Evolutionary conservation across 2,113 vertebrate genomes (phyloP), one percentile per base, ranked within the genome.

Genomic region (Nesogale talazaci): DNA sequence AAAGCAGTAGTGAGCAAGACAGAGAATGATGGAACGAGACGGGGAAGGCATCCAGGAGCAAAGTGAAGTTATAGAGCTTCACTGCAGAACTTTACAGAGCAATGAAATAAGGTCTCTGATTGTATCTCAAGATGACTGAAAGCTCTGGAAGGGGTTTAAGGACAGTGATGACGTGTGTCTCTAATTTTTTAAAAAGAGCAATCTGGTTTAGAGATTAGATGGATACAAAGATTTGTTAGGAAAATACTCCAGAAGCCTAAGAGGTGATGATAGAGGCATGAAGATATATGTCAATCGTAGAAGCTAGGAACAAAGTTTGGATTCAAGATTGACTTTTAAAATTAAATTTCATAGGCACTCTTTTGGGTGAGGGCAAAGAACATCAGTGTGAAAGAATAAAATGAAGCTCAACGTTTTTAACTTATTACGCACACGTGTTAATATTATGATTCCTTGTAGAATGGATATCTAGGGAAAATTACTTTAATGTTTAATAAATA

Each of bases 391-490:
- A 19, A 3, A 86, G 38, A 57, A 52, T 82, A 75, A 90, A 52
- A 27, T 14, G 11, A 93, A 88, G 40, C 14, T 89, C 69, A 88
- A 92, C 57, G 29, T 69, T 17, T 89, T 63, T 25, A 52, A 6
- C 88, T 88, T 91, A 61, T 82, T 78, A 70, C 83, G 29, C 34
- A 93, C 8, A 89, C 27, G 74, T 84, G 19, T 52, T 84, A 83
- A 80, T 81, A 90, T 56, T 63, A 89, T 40, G 27, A 84, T 77
- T 78, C 40, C 42, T 46, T 69, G 74, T 1, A 52, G 46, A 90
- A 84, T 67, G 12, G 8, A 92, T 65, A 29, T 25, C 17, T 61
- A 78, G 25, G 4, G 40, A 85, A 87, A 83, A 83, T 23, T 63
- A 70, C 81, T 94, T 36, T 20, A 75, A 83, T 52, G 40, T 46